Conservation (phyloP, 2,113 vertebrate genomes). For the Caracal caracal region DNA sequence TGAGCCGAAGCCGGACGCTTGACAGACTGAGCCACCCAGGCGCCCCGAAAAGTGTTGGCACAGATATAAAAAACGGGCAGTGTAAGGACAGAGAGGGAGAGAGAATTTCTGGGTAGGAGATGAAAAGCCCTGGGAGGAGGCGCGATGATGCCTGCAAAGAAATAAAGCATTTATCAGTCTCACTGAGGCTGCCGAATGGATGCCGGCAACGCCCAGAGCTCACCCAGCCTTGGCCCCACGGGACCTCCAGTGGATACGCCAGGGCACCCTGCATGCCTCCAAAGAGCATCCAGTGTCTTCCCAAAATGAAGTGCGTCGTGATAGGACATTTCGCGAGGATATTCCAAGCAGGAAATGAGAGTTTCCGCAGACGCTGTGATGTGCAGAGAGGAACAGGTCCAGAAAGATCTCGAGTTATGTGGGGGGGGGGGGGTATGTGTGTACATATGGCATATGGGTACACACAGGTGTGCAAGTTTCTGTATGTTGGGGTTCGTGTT, state of each 20-base stretch:
- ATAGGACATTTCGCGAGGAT: neutral
- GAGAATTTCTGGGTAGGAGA: neutral
- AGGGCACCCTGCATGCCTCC: neutral
- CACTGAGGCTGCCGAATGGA: neutral
- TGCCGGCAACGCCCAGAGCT: too few species aligned
- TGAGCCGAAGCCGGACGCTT: too few species aligned
- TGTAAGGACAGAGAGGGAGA: neutral
- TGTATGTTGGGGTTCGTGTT: neutral
- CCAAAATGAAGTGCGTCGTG: neutral
- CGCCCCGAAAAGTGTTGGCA: too few species aligned
- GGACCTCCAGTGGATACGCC: neutral
- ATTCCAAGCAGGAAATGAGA: slow-evolving; percentile 40
- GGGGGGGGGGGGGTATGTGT: too few species aligned
- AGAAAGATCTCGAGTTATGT: neutral
- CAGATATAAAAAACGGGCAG: neutral
- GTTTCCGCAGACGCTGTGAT: neutral
- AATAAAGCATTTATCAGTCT: neutral
- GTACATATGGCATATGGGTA: neutral
- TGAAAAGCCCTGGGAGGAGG: neutral
- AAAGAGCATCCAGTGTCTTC: neutral
- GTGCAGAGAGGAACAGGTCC: neutral
- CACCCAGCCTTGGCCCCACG: accelerated
- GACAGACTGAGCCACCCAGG: too few species aligned
- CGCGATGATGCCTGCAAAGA: neutral
- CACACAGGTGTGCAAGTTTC: neutral